Evolutionary conservation across 2,797 vertebrate genomes (phyloP).

Genomic region (Lophotriccus pileatus): DNA sequence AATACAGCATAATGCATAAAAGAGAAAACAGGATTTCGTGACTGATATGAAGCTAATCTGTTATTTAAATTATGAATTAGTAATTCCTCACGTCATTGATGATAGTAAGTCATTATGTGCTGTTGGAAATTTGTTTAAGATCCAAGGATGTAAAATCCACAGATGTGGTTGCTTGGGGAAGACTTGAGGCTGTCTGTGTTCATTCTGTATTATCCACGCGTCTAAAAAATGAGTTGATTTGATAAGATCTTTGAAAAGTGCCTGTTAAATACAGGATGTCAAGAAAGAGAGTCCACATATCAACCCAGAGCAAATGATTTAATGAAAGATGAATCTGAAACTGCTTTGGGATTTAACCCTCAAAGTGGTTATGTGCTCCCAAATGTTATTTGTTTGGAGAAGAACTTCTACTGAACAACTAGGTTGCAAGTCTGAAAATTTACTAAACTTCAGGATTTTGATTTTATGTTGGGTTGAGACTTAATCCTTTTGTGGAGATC

Average conservation of each 20-base stretch:
- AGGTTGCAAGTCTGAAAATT: background rate
- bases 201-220: background rate
- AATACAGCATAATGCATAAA: background rate
- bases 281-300: background rate
- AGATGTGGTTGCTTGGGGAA: background rate
- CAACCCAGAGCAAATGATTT: background rate
- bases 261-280: background rate
- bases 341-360: background rate
- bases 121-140: background rate
- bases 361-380: background rate
- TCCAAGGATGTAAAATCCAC: background rate
- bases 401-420: background rate
- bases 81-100: background rate
- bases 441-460: background rate
- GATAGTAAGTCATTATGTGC: background rate
- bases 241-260: background rate
- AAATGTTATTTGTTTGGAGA: background rate
- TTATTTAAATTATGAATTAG: background rate
- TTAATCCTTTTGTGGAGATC: background rate
- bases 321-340: background rate
- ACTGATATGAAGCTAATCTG: background rate
- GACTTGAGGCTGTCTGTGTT: rapidly evolving
- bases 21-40: background rate
- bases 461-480: background rate
- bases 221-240: background rate